These are phyloP conservation scores for Megalops cyprinoides DNA, from an alignment of 2,797 vertebrate species.

Conservation along the genomic window DNA sequence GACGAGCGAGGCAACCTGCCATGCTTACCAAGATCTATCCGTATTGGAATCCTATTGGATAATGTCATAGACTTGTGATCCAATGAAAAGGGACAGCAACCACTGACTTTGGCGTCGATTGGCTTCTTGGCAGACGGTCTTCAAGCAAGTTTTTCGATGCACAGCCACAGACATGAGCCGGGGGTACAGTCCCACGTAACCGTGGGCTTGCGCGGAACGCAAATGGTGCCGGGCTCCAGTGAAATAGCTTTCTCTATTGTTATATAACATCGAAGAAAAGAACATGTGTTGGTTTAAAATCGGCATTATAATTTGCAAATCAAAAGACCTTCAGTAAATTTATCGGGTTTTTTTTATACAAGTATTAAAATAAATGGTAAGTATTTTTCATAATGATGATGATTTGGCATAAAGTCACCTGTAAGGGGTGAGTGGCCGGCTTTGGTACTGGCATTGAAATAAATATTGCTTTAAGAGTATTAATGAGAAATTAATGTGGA, in stretches of 20 bases:
- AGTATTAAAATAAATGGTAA: too few species aligned
- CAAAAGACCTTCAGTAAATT: too few species aligned
- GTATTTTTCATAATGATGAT: too few species aligned
- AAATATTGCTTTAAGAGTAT: too few species aligned
- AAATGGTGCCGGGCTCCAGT: too few species aligned
- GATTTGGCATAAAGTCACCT: too few species aligned
- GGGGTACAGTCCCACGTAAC: background rate
- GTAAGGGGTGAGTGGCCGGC: too few species aligned
- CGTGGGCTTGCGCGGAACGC: too few species aligned
- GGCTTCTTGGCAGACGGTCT: background rate
- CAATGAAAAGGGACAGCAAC: background rate
- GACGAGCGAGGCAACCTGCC: background rate
- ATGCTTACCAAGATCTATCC: background rate
- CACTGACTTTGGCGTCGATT: background rate
- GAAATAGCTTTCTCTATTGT: too few species aligned
- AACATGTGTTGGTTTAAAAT: background rate
- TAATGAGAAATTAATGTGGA: too few species aligned
- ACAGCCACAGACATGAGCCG: background rate
- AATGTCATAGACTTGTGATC: background rate
- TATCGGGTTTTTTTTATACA: too few species aligned
- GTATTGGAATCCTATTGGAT: background rate
- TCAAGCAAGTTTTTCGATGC: constrained; percentile 19
- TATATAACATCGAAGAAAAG: background rate
- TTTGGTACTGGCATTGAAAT: too few species aligned
- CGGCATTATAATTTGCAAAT: background rate